A percentile compares a stretch with the other conserved stretches of the same genome.
Evolutionary conservation across 2,113 vertebrate species (phyloP).

Genomic region (Ptyas mucosa): DNA sequence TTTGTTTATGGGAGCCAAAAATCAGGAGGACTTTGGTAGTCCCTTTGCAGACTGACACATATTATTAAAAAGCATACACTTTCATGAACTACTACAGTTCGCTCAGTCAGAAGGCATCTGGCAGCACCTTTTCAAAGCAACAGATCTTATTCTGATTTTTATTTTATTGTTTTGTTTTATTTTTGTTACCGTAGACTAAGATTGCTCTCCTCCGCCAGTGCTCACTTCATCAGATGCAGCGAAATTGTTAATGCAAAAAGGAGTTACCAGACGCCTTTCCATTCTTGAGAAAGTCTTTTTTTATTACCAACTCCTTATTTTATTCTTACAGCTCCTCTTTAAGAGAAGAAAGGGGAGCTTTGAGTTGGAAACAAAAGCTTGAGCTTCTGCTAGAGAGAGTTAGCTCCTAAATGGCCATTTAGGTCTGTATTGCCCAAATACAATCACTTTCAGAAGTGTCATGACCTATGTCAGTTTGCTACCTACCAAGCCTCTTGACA

Average conservation of each 20-base stretch:
- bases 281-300: slow-evolving; percentile 39
- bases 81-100: background rate
- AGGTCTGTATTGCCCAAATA: slow-evolving; percentile 38
- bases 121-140: background rate
- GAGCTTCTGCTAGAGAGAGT: slow-evolving; percentile 56
- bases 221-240: background rate
- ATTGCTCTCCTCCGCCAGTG: background rate
- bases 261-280: background rate
- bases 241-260: background rate
- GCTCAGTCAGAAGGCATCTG: background rate
- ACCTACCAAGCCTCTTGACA: slow-evolving; percentile 48
- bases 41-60: background rate
- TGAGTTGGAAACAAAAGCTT: slow-evolving; percentile 60
- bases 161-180: background rate
- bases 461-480: slow-evolving; percentile 51
- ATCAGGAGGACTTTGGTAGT: background rate
- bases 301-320: slow-evolving; percentile 38
- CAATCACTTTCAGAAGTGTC: slow-evolving; percentile 53
- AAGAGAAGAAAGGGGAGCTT: slow-evolving; percentile 37
- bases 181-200: background rate
- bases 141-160: background rate
- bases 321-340: slow-evolving; percentile 16
- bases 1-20: background rate
- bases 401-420: slow-evolving; percentile 66
- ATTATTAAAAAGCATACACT: background rate